Evolutionary conservation across 2,888 invertebrate genomes (phyloP).

Genomic region (Andrena flavipes): DNA sequence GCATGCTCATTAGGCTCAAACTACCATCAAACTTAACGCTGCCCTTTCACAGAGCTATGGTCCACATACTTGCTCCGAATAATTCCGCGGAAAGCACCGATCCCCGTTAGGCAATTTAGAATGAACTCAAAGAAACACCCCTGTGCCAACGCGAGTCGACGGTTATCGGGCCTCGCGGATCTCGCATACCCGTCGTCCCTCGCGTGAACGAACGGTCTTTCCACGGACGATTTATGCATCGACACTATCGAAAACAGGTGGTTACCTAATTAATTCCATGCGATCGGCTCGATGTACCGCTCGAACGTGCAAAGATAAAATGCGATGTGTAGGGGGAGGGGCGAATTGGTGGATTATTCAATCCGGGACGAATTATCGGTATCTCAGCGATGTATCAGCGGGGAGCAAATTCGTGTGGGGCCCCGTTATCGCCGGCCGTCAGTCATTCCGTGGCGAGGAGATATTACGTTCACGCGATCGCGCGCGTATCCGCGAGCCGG

Average conservation of each 20-base stretch:
- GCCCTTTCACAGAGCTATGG: not conserved
- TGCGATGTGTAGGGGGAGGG: too few relatives aligned
- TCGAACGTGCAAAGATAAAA: constrained; percentile 43
- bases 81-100: not conserved
- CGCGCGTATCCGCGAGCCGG: constrained; percentile 47
- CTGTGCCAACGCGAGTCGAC: not conserved
- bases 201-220: constrained; percentile 17
- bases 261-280: constrained; percentile 59
- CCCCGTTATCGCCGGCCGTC: constrained; percentile 24
- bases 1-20: too few relatives aligned
- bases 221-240: constrained; percentile 34
- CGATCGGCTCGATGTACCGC: constrained; percentile 27
- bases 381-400: constrained; percentile 44
- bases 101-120: not conserved
- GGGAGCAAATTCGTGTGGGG: constrained; percentile 46
- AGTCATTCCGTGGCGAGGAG: not conserved
- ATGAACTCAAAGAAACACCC: not conserved
- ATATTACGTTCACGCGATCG: constrained; percentile 19
- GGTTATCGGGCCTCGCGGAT: constrained; percentile 35
- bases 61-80: not conserved
- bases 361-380: constrained; percentile 55
- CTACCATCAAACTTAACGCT: too few relatives aligned
- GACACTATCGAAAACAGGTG: constrained; percentile 54
- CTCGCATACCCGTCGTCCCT: constrained; percentile 21
- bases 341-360: constrained; percentile 42